Conservation (phyloP, 1,140 invertebrate species). For the Pseudomyrmex pallidus region DNA sequence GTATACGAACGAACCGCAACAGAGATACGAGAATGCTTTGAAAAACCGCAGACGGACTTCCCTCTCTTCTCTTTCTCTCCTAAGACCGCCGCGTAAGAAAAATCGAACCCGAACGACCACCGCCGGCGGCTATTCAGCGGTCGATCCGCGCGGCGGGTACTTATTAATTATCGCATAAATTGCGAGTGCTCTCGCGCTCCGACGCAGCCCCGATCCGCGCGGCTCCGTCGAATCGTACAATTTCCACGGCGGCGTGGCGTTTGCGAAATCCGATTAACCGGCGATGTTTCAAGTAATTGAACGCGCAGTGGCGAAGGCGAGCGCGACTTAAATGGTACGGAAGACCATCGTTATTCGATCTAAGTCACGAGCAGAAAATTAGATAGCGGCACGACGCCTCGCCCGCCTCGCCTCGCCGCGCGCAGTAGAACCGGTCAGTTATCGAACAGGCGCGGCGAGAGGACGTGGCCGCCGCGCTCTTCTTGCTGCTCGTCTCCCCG, state of each 20-base stretch:
- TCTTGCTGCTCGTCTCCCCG: constrained; percentile 7
- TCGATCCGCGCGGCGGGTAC: constrained; percentile 29
- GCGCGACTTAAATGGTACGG: constrained; percentile 46
- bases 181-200: constrained; percentile 5
- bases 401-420: background rate
- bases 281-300: constrained; percentile 50
- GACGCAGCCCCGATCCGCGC: constrained; percentile 5
- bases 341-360: constrained; percentile 56
- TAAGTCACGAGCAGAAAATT: constrained; percentile 62
- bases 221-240: background rate
- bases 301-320: constrained; percentile 25
- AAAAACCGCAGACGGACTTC: background rate
- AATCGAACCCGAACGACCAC: constrained; percentile 38
- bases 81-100: constrained; percentile 28
- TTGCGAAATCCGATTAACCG: constrained; percentile 52
- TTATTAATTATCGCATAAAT: constrained; percentile 60
- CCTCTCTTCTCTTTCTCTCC: too few species aligned
- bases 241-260: constrained; percentile 45
- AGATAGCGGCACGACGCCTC: constrained; percentile 36
- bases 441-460: constrained; percentile 49
- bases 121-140: constrained; percentile 35
- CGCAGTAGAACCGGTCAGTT: constrained; percentile 65
- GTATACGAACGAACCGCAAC: background rate
- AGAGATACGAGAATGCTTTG: background rate
- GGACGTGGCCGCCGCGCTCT: constrained; percentile 24